Evolutionary conservation across 2,113 vertebrate genomes (phyloP), one percentile per base, ranked within the genome.

Genomic region (Mesitornis unicolor): DNA sequence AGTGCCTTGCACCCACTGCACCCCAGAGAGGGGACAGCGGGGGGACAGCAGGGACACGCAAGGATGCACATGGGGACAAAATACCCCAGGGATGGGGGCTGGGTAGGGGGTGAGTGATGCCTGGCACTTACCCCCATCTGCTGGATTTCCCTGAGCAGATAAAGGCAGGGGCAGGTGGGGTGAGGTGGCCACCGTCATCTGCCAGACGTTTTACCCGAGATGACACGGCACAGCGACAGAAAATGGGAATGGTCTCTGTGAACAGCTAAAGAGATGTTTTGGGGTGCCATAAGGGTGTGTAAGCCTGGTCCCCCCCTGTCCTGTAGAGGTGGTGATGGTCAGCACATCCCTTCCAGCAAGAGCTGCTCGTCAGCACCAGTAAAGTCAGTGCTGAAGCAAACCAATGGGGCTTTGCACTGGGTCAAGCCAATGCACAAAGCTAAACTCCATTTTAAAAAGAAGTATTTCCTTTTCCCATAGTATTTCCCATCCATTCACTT

Each of bases 211-310:
- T 19, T 10, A 43, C 76, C 35, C 3, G 3, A 42, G 26, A 22
- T 16, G 5, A 35, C 29, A 3, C 1, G 43, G 19, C 0, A 2
- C 67, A 19, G 25, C 2, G 0, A 7, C 0, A 18, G 84, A 2
- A 48, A 83, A 48, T 0, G 57, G 47, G 13, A 54, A 61, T 13
- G 31, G 4, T 10, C 42, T 13, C 28, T 16, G 12, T 10, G 65
- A 24, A 65, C 0, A 10, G 56, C 6, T 36, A 0, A 74, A 69
- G 56, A 45, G 31, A 1, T 0, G 0, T 22, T 42, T 20, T 0
- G 13, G 61, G 67, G 5, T 26, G 42, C 9, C 14, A 19, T 3
- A 20, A 25, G 12, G 28, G 61, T 31, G 59, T 8, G 57, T 31
- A 16, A 51, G 25, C 2, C 1, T 1, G 36, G 38, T 28, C 16